Percentiles rank a stretch among this genome's conserved stretches.
Conservation (phyloP, 1,140 invertebrate species). For the Tetranychus cinnabarinus region DNA sequence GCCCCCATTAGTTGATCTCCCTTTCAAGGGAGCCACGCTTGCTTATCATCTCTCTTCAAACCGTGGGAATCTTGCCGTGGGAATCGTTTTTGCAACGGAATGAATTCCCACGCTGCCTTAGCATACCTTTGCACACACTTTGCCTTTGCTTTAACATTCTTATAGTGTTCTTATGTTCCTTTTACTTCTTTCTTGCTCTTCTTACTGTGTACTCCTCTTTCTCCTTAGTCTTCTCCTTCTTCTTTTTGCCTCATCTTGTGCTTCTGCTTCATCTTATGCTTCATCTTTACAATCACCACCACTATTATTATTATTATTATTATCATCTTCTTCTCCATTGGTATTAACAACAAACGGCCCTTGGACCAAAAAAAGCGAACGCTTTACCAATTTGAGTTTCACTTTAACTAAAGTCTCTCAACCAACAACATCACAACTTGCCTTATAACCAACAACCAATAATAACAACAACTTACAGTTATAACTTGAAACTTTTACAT, state of each 20-base stretch:
- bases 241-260: neutral
- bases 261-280: neutral
- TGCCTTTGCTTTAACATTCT: too few species aligned
- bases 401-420: neutral
- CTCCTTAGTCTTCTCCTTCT: neutral
- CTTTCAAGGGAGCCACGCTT: too few species aligned
- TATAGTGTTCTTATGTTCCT: neutral
- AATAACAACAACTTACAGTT: too few species aligned
- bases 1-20: too few species aligned
- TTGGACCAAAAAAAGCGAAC: neutral
- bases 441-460: neutral
- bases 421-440: neutral
- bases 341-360: neutral
- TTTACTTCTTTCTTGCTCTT: neutral
- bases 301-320: neutral
- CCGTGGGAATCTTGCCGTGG: too few species aligned
- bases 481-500: neutral
- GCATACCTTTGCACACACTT: too few species aligned
- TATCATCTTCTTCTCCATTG: neutral
- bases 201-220: neutral
- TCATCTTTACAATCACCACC: neutral
- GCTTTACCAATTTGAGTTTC: neutral
- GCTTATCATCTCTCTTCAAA: too few species aligned
- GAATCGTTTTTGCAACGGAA: too few species aligned
- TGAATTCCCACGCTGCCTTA: too few species aligned